A percentile compares a stretch with the other conserved stretches of the same genome.
phyloP scores from a whole-genome alignment of 2,113 vertebrate genomes.

The Aphelocoma coerulescens region DNA sequence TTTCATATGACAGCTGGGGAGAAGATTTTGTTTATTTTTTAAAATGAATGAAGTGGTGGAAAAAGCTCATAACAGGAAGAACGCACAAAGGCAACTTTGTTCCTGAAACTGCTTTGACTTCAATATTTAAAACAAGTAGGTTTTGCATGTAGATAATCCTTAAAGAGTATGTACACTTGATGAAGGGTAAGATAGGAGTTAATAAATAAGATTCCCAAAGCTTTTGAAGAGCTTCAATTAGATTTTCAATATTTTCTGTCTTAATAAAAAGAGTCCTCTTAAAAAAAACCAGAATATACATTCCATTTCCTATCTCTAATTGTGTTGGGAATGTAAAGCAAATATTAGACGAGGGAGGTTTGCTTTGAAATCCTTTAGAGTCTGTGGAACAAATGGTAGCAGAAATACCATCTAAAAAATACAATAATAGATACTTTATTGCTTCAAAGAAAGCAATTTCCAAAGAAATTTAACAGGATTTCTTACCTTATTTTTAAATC shows the following conservation, averaged over 20 bases:
- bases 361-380: neutral
- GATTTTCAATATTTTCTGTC: neutral
- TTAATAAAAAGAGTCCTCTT: neutral
- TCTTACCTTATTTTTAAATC: constrained; percentile 9
- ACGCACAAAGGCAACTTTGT: neutral
- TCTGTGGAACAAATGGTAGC: neutral
- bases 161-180: neutral
- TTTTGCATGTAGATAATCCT: neutral
- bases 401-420: neutral
- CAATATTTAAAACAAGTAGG: neutral
- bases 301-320: neutral
- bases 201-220: neutral
- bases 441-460: neutral
- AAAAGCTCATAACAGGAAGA: neutral
- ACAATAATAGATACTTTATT: neutral
- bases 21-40: neutral
- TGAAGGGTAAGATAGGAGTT: neutral
- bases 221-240: neutral
- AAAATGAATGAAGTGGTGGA: neutral
- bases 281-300: neutral
- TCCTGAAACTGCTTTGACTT: neutral
- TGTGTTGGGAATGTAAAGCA: neutral
- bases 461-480: neutral
- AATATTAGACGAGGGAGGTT: neutral
- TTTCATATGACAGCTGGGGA: neutral